Evolutionary conservation across 1,140 invertebrate genomes (phyloP), one percentile per base, ranked within the genome.

Genomic region (Penaeus indicus): DNA sequence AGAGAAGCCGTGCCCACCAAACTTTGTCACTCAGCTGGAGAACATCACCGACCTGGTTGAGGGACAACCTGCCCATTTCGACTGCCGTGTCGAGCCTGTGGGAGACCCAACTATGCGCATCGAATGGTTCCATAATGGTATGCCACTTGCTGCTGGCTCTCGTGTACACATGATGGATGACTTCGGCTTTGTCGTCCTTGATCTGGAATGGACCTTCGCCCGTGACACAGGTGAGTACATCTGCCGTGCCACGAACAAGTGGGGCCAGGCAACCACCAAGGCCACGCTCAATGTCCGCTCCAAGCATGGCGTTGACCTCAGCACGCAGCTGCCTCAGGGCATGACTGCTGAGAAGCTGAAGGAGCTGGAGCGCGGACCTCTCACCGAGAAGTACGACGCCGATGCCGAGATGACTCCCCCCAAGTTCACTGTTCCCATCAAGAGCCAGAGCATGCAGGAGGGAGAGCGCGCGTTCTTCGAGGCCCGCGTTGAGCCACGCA

Each of bases 61-160:
- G 94, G 96, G 96, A 64, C 96, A 96, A 88, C 95, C 97, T 4
- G 96, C 96, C 91, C 97, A 98, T 93, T 98, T 98, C 91, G 97
- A 98, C 91, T 97, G 97, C 92, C 94, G 96, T 67, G 96, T 98
- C 0, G 97, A 98, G 92, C 97, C 97, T 13, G 95, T 96, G 1
- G 96, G 96, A 84, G 97, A 98, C 93, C 94, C 97, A 16, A 95
- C 95, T 1, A 97, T 98, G 96, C 94, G 96, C 64, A 97, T 98
- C 90, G 97, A 98, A 92, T 99, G 98, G 97, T 98, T 96, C 95
- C 96, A 96, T 90, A 98, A 98, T 93, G 97, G 97, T 25, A 94
- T 95, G 91, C 97, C 97, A 54, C 96, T 98, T 91, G 96, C 95
- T 0, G 97, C 96, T 42, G 97, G 97, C 22, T 97, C 97, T 21